These are phyloP conservation scores for Drosophila busckii DNA, from an alignment of 1,140 invertebrate genomes.

Conservation along the genomic window DNA sequence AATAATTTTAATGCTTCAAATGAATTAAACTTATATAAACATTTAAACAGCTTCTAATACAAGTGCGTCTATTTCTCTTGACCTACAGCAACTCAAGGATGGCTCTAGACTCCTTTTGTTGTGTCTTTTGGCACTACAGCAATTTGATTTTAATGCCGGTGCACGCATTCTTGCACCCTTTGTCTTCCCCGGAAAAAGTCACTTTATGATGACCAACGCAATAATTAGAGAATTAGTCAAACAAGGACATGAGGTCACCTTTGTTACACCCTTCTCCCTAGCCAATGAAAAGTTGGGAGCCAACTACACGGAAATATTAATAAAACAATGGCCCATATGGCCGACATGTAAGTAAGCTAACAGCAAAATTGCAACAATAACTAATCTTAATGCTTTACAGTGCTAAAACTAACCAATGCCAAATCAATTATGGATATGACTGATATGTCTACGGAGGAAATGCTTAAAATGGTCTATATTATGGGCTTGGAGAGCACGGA, in stretches of 20 bases:
- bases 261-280: slow-evolving; percentile 53
- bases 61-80: slow-evolving; percentile 54
- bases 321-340: slow-evolving; percentile 52
- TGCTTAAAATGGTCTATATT: slow-evolving; percentile 1
- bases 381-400: slow-evolving; percentile 3
- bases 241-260: slow-evolving; percentile 63
- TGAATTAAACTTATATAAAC: too few relatives aligned
- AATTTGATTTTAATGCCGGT: slow-evolving; percentile 20
- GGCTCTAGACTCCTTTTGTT: slow-evolving; percentile 17
- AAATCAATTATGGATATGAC: slow-evolving; percentile 42
- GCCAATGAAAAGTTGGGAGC: slow-evolving; percentile 50
- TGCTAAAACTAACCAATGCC: slow-evolving; percentile 7
- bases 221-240: slow-evolving; percentile 51
- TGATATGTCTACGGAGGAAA: slow-evolving; percentile 13
- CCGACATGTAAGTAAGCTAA: slow-evolving; percentile 20
- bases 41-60: too few relatives aligned
- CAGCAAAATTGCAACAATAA: not conserved
- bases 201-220: slow-evolving; percentile 64
- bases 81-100: slow-evolving; percentile 64
- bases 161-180: slow-evolving; percentile 58
- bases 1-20: slow-evolving; percentile 22
- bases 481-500: slow-evolving; percentile 49
- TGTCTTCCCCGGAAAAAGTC: slow-evolving; percentile 67
- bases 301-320: slow-evolving; percentile 60
- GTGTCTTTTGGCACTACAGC: slow-evolving; percentile 39